A percentile compares a stretch with the other conserved stretches of the same genome.
These are phyloP conservation scores for Typhlichthys eigenmanni DNA, from an alignment of 2,797 vertebrate genomes.

Conservation along the genomic window DNA sequence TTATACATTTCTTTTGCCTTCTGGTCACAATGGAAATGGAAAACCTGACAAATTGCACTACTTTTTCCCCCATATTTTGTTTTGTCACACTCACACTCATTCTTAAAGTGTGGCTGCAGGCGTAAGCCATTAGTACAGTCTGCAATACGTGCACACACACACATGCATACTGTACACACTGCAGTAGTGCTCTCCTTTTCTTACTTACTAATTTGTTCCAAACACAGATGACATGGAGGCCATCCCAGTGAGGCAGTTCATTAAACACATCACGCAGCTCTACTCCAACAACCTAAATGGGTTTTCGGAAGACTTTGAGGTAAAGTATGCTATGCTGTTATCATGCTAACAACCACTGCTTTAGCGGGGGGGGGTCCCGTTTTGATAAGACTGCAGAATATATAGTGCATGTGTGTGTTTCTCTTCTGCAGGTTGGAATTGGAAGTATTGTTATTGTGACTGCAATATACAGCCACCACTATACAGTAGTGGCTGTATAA, in stretches of 20 bases:
- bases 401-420: constrained; percentile 2
- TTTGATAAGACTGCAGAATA: constrained; percentile 2
- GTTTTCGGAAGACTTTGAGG: constrained; percentile 97
- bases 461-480: not conserved
- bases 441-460: not conserved
- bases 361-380: not conserved
- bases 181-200: not conserved
- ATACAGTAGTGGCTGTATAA: too few relatives aligned
- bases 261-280: constrained; percentile 94
- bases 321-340: constrained; percentile 42
- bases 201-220: constrained; percentile 21
- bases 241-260: constrained; percentile 92
- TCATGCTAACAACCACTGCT: not conserved
- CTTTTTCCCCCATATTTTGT: constrained; percentile 4
- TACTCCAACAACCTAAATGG: constrained; percentile 96
- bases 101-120: not conserved
- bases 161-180: constrained; percentile 1
- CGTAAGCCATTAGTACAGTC: not conserved
- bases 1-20: constrained; percentile 19
- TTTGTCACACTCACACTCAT: not conserved
- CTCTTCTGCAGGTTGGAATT: not conserved
- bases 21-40: constrained; percentile 16
- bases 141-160: not conserved
- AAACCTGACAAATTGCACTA: constrained; percentile 17
- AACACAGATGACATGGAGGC: constrained; percentile 96